Evolutionary conservation across 1,140 invertebrate genomes (phyloP).

Genomic region (Sycophaga agraensis): DNA sequence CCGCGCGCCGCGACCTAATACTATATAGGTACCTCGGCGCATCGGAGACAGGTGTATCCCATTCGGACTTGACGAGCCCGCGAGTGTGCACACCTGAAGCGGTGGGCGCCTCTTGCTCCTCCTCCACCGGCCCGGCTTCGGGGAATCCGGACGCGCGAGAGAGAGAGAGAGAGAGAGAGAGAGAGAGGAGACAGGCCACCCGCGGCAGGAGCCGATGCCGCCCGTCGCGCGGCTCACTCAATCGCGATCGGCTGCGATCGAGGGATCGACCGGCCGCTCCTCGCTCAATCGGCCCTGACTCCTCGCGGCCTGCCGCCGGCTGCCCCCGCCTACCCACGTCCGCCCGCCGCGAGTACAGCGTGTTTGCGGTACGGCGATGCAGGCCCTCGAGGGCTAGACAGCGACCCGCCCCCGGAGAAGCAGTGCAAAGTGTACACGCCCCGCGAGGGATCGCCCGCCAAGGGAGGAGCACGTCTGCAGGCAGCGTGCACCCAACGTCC

Average conservation of each 20-base stretch:
- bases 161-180: not conserved
- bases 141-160: not conserved
- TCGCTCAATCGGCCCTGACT: no score
- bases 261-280: not conserved
- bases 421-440: no score
- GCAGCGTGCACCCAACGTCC: no score
- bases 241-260: slow-evolving; percentile 33
- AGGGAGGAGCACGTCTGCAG: no score
- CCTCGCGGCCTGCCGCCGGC: no score
- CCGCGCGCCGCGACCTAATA: slow-evolving; percentile 36
- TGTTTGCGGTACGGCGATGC: no score
- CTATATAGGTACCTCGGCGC: not conserved
- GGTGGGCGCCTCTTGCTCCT: no score
- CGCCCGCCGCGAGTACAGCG: no score
- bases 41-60: slow-evolving; percentile 60
- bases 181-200: slow-evolving; percentile 24
- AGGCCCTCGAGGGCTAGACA: no score
- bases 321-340: no score
- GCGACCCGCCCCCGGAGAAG: no score
- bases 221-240: slow-evolving; percentile 38
- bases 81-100: slow-evolving; percentile 49
- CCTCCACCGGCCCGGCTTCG: not conserved
- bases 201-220: slow-evolving; percentile 24
- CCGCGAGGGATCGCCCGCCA: not conserved
- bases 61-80: slow-evolving; percentile 56